Evolutionary conservation across 1,140 invertebrate genomes (phyloP).

Genomic region (Hylaeus anthracinus): DNA sequence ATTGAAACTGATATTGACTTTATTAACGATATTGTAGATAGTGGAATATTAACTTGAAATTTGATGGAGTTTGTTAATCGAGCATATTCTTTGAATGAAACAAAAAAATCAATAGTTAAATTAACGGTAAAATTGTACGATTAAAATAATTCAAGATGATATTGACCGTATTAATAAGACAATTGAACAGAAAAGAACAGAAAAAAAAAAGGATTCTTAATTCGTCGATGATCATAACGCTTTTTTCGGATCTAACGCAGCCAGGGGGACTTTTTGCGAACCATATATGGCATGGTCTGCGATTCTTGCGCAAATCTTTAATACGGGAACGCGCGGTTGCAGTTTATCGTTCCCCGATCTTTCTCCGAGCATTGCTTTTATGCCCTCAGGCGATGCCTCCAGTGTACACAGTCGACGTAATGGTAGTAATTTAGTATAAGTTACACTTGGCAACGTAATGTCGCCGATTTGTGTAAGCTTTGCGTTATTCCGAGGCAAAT

Average conservation of each 20-base stretch:
- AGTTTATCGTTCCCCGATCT: conserved; percentile 60
- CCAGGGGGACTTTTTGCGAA: conserved; percentile 14
- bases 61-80: no score
- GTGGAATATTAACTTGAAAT: no score
- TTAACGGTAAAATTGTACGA: no score
- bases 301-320: conserved; percentile 60
- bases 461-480: conserved; percentile 4
- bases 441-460: conserved; percentile 39
- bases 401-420: background rate
- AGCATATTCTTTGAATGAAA: no score
- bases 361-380: conserved; percentile 37
- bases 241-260: conserved; percentile 16
- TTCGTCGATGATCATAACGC: background rate
- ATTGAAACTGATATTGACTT: no score
- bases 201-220: background rate
- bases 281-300: conserved; percentile 43
- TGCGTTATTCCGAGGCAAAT: background rate
- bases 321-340: conserved; percentile 47
- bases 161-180: no score
- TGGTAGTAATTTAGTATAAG: conserved; percentile 30
- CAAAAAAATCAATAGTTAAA: no score
- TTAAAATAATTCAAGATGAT: no score
- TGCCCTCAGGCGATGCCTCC: conserved; percentile 27
- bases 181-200: no score
- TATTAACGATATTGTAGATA: no score